Evolutionary conservation across 2,113 vertebrate species (phyloP).

Genomic region (Cyprinus carpio): DNA sequence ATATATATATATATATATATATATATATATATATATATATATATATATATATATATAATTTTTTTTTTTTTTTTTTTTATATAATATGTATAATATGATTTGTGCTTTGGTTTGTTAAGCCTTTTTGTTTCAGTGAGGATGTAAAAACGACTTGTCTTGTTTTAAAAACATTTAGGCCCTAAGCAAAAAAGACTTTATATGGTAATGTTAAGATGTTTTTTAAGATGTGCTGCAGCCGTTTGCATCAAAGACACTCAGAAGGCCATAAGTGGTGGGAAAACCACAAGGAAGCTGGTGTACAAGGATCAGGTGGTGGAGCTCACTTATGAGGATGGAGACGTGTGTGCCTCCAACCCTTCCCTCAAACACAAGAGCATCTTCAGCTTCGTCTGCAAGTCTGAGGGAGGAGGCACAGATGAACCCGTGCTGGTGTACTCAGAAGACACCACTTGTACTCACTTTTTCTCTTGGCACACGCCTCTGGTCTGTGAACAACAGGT

Average conservation of each 20-base stretch:
- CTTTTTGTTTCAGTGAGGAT: not conserved
- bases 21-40: no score
- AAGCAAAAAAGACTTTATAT: not conserved
- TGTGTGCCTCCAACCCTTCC: constrained; percentile 73
- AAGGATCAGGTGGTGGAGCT: constrained; percentile 88
- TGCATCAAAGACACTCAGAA: constrained; percentile 75
- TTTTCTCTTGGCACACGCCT: constrained; percentile 88
- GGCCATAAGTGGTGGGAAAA: constrained; percentile 79
- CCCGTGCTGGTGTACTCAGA: constrained; percentile 82
- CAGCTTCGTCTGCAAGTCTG: constrained; percentile 87
- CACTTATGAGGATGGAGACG: constrained; percentile 81
- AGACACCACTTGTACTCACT: constrained; percentile 82
- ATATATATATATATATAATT: no score
- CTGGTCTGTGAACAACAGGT: constrained; percentile 90
- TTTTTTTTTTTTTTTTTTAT: no score
- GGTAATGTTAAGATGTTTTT: not conserved
- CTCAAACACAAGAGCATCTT: constrained; percentile 85
- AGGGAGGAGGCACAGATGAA: constrained; percentile 60
- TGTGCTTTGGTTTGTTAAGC: not conserved
- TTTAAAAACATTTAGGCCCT: not conserved
- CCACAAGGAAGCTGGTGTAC: constrained; percentile 80
- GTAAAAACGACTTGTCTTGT: not conserved
- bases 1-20: no score
- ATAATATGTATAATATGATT: no score
- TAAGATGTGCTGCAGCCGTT: constrained; percentile 78